Evolutionary conservation across 2,888 invertebrate genomes (phyloP).

Genomic region (Trilocha varians): DNA sequence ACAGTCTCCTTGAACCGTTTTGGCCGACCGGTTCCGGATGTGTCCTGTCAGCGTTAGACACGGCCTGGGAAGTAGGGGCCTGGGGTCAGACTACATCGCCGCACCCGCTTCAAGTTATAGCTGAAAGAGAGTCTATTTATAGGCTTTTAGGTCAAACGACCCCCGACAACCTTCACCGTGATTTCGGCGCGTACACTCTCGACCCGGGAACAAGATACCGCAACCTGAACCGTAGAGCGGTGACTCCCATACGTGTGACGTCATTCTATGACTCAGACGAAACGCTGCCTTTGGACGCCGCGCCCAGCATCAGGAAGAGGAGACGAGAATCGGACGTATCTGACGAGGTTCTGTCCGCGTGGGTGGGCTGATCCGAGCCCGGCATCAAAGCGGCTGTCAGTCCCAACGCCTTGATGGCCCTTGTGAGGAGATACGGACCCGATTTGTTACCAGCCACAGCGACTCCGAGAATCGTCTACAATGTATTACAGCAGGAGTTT

Average conservation of each 20-base stretch:
- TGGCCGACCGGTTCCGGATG: constrained; percentile 99
- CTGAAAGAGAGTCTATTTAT: constrained; percentile 96
- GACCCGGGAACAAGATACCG: constrained; percentile 90
- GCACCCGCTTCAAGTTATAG: constrained; percentile 88
- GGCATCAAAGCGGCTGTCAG: constrained; percentile 40
- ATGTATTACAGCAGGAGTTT: constrained; percentile 87
- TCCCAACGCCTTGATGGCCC: constrained; percentile 77
- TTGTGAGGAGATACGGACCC: constrained; percentile 90
- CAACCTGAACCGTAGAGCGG: constrained; percentile 83
- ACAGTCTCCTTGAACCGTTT: constrained; percentile 96
- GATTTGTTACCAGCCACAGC: constrained; percentile 86
- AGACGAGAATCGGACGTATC: constrained; percentile 77
- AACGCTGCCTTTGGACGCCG: constrained; percentile 47
- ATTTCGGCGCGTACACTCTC: constrained; percentile 88
- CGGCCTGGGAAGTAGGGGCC: constrained; percentile 93
- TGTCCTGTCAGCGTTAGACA: constrained; percentile 95
- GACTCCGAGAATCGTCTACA: constrained; percentile 88
- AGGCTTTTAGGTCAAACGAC: constrained; percentile 91
- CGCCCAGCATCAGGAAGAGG: constrained; percentile 30
- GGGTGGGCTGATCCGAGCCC: constrained; percentile 75
- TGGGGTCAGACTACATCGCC: constrained; percentile 78
- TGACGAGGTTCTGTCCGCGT: constrained; percentile 82
- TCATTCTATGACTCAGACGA: constrained; percentile 56
- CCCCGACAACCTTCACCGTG: constrained; percentile 94
- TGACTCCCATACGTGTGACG: constrained; percentile 82